phyloP scores from a whole-genome alignment of 2,888 invertebrate genomes.

The Stictocephala bisonia region DNA sequence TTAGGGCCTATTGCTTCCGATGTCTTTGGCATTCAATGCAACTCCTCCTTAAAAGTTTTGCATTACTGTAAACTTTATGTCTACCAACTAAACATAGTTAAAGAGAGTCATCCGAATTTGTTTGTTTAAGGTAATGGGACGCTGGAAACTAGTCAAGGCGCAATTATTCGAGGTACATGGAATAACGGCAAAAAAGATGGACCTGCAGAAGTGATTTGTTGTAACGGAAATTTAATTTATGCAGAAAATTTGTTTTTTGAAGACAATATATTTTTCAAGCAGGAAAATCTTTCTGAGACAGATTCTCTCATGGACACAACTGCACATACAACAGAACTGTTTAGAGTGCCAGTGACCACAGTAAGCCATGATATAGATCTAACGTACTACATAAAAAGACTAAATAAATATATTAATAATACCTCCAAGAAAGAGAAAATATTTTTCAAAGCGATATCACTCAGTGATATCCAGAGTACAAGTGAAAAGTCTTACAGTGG shows the following conservation, averaged over 20 bases:
- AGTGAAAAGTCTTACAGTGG: too few relatives aligned
- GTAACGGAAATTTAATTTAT: slow-evolving; percentile 29
- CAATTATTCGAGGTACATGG: slow-evolving; percentile 38
- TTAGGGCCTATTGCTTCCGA: too few relatives aligned
- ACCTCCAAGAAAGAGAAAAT: too few relatives aligned
- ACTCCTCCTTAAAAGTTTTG: too few relatives aligned
- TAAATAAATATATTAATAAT: slow-evolving; percentile 20
- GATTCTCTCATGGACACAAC: neutral
- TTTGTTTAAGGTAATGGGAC: slow-evolving; percentile 37
- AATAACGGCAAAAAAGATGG: slow-evolving; percentile 42
- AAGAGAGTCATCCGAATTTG: too few relatives aligned
- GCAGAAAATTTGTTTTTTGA: slow-evolving; percentile 33
- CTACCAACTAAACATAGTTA: too few relatives aligned
- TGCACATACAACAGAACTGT: neutral
- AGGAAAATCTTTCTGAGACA: neutral
- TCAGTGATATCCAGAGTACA: too few relatives aligned
- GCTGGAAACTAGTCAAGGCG: slow-evolving; percentile 33
- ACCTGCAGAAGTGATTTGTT: slow-evolving; percentile 42
- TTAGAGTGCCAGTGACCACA: slow-evolving; percentile 21
- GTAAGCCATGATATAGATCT: slow-evolving; percentile 20
- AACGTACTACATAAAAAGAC: neutral
- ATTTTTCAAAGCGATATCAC: too few relatives aligned
- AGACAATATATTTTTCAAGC: slow-evolving; percentile 6
- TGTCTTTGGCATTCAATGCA: too few relatives aligned
- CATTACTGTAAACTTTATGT: too few relatives aligned